Conservation (phyloP, 2,797 vertebrate species). For the Chrosomus eos region DNA sequence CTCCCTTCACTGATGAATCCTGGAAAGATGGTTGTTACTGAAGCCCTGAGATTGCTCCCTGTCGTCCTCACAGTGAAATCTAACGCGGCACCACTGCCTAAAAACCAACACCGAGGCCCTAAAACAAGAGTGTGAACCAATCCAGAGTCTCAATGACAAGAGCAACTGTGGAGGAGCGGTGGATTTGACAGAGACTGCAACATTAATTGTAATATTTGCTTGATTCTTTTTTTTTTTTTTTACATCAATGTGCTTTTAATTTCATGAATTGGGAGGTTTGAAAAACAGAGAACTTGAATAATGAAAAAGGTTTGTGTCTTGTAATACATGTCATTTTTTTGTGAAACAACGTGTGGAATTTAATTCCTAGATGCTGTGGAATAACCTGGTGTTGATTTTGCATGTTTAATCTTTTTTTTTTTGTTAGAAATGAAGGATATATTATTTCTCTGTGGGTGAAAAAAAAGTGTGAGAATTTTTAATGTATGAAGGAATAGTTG, state of each 20-base stretch:
- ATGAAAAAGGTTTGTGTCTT: conserved; percentile 50
- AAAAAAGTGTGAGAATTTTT: conserved; percentile 51
- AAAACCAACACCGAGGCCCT: conserved; percentile 30
- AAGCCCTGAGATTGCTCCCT: conserved; percentile 61
- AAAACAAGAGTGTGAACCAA: conserved; percentile 29
- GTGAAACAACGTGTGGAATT: conserved; percentile 60
- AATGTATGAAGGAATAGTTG: conserved; percentile 59
- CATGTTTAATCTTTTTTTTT: conserved; percentile 65
- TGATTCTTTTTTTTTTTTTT: conserved; percentile 50
- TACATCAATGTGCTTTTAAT: conserved; percentile 65
- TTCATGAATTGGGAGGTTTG: conserved; percentile 72
- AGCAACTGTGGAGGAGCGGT: conserved; percentile 16
- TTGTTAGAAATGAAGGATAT: conserved; percentile 47
- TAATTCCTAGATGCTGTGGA: conserved; percentile 59
- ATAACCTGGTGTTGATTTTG: conserved; percentile 63
- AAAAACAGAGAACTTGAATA: conserved; percentile 64
- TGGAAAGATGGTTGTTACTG: conserved; percentile 95
- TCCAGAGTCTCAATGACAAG: conserved; percentile 21
- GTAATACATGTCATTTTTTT: conserved; percentile 66
- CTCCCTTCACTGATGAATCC: conserved; percentile 79
- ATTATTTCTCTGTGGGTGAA: conserved; percentile 52
- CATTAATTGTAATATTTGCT: conserved; percentile 55
- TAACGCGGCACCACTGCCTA: conserved; percentile 60
- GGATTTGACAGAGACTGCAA: conserved; percentile 22
- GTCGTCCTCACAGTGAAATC: conserved; percentile 54